Evolutionary conservation across 2,888 invertebrate species (phyloP), one percentile per base, ranked within the genome.

Genomic region (Octonoba sinensis): DNA sequence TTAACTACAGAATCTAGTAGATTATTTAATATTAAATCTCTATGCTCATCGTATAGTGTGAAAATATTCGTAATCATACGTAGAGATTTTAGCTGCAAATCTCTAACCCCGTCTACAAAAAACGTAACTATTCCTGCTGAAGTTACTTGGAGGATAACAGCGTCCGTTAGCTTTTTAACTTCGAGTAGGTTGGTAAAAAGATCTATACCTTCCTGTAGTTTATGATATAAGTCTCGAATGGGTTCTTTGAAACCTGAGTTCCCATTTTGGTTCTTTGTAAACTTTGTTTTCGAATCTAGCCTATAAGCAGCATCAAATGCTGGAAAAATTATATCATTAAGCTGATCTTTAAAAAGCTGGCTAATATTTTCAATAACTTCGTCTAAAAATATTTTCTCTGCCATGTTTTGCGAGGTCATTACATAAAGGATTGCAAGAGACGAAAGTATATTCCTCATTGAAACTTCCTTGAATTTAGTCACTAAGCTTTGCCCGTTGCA

Each of bases 341-440:
- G 91, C 90, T 99, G 97, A 90, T 96, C 97, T 90, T 97, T 97
- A 86, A 96, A 94, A 89, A 97, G 96, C 88, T 95, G 92, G 69
- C 98, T 95, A 86, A 98, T 94, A 87, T 96, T 91, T 88, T 99
- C 99, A 87, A 99, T 98, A 86, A 97, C 96, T 89, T 99, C 99
- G 90, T 99, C 99, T 86, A 99, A 91, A 88, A 97, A 96, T 85
- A 98, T 96, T 87, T 96, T 94, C 89, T 97, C 97, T 82, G 96
- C 95, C 96, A 99, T 96, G 89, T 95, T 96, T 76, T 93, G 92
- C 8, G 97, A 95, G 11, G 99, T 99, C 93, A 99, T 96, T 86
- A 99, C 94, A 88, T 96, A 95, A 87, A 99, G 90, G 54, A 96
- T 93, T 16, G 96, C 94, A 36, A 98, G 90, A 84, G 96, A 95